Evolutionary conservation across 2,113 vertebrate genomes (phyloP), one percentile per base, ranked within the genome.

Genomic region (Cyanistes caeruleus): DNA sequence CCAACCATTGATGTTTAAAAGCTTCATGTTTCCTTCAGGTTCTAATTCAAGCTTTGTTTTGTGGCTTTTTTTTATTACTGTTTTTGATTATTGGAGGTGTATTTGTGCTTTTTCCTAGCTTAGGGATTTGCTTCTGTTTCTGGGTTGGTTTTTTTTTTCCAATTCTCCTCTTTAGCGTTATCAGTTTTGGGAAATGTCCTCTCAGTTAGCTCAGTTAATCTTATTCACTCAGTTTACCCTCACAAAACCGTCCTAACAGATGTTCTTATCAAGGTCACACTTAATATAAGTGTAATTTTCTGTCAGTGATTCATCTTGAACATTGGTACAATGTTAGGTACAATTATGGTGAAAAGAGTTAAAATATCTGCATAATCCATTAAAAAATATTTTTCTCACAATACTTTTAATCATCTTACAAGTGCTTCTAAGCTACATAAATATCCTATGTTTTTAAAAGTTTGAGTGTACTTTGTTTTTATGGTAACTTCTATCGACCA

Each of bases 211-310:
- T 55, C 25, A 44, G 24, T 35, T 76, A 43, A 67, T 13, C 15
- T 77, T 62, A 44, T 41, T 84, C 12, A 25, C 1, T 0, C 17
- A 53, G 10, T 52, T 62, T 52, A 18, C 22, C 5, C 16, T 53
- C n/a, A 75, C 6, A 23, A 14, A 48, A 4, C 22, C 48, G 35
- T 49, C 19, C 31, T 37, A 48, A 37, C 9, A 75, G 10, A 13
- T 0, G 0, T 13, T 65, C 35, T 59, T 49, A n/a, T 14, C 15
- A 21, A 56, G 16, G 23, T 33, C 19, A 37, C 10, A 9, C 7
- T 53, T 44, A 49, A 2, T 5, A 39, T 35, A 52, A 82, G 4
- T 11, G 13, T 5, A 44, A 44, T 89, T 75, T 89, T 59, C 27
- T 22, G 22, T 21, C 52, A 67, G 9, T 28, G 6, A 37, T 69